Percentiles rank a stretch among this genome's conserved stretches.
phyloP scores from a whole-genome alignment of 2,888 invertebrate genomes.

The Amblyteles armatorius region DNA sequence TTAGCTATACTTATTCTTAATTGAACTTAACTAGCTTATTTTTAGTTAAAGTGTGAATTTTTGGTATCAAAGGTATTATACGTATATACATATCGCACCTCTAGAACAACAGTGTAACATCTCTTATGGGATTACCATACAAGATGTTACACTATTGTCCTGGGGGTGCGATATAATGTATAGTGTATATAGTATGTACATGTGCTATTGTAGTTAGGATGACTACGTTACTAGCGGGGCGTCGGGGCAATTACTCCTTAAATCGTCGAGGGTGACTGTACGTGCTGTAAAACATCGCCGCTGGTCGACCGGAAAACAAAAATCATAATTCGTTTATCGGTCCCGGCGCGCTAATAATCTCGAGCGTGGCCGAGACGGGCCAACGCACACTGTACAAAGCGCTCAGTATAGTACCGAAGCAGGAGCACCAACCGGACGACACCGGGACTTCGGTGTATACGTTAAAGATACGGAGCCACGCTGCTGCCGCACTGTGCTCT shows the following conservation, averaged over 20 bases:
- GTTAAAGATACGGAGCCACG: slow-evolving; percentile 50
- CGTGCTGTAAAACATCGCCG: not conserved
- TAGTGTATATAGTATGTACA: no score
- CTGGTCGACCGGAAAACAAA: slow-evolving; percentile 57
- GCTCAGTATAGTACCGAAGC: not conserved
- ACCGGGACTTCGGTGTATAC: slow-evolving; percentile 42
- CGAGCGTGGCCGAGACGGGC: slow-evolving; percentile 40
- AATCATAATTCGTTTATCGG: slow-evolving; percentile 61
- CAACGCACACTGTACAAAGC: slow-evolving; percentile 12
- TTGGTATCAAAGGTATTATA: no score
- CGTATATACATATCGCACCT: no score
- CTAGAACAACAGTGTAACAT: no score
- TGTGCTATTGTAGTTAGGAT: no score
- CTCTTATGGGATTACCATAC: no score
- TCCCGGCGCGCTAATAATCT: slow-evolving; percentile 29
- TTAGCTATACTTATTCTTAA: no score
- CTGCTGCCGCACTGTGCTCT: slow-evolving; percentile 2
- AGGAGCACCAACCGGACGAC: slow-evolving; percentile 14
- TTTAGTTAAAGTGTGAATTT: no score
- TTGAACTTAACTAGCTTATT: no score
- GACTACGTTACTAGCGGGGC: no score
- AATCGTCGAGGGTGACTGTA: slow-evolving; percentile 32
- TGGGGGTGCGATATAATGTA: no score
- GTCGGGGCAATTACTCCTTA: not conserved
- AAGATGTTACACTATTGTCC: no score